Percentiles rank a stretch among this genome's conserved stretches.
Evolutionary conservation across 2,113 vertebrate genomes (phyloP).

Genomic region (Rhegmatorhina hoffmannsi): DNA sequence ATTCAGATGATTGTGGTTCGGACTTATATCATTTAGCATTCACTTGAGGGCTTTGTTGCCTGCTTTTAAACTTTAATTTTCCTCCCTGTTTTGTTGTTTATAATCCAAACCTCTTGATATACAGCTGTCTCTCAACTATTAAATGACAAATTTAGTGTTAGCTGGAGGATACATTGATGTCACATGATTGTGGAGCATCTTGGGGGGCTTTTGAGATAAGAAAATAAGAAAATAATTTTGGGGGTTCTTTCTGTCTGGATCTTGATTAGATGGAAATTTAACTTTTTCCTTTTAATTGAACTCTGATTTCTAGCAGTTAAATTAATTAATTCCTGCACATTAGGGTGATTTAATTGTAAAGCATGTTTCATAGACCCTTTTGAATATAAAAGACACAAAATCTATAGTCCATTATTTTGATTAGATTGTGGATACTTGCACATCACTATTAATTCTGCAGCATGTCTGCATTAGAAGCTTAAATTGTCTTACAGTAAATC

Average conservation of each 20-base stretch:
- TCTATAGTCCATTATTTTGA: not conserved
- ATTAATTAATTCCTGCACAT: not conserved
- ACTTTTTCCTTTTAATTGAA: not conserved
- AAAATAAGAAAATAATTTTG: not conserved
- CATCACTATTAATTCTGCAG: not conserved
- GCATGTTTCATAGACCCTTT: not conserved
- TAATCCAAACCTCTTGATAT: not conserved
- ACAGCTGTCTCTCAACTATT: not conserved
- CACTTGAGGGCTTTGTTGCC: not conserved
- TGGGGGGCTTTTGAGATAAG: not conserved
- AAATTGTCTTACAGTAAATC: not conserved
- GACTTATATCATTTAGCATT: not conserved
- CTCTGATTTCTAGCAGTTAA: not conserved
- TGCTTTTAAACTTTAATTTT: not conserved
- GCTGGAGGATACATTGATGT: not conserved
- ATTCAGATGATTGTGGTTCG: not conserved
- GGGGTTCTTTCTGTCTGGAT: not conserved
- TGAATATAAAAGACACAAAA: not conserved
- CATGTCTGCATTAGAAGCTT: not conserved
- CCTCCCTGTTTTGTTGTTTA: not conserved
- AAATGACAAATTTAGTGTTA: not conserved
- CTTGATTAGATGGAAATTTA: not conserved
- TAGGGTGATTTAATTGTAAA: not conserved
- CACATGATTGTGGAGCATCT: not conserved
- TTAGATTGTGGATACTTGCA: not conserved